Evolutionary conservation across 2,113 vertebrate species (phyloP), one percentile per base, ranked within the genome.

Genomic region (Dolichallabes microphthalmus): DNA sequence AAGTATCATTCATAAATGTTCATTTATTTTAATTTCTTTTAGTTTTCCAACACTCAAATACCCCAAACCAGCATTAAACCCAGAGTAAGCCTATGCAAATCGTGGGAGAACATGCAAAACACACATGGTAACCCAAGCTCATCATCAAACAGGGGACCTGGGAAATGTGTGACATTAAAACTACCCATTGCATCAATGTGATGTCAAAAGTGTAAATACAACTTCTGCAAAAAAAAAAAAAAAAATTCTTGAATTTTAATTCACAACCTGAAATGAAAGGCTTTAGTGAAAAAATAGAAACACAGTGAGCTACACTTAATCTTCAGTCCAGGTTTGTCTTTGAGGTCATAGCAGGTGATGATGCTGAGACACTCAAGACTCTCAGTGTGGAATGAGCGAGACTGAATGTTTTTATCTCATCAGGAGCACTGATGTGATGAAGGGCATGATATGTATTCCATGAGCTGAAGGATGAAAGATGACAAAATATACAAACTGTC

Each of bases 321-420:
- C 86, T 77, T 78, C 32, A 20, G 82, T 85, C 88, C 89, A 89
- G 87, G 88, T 89, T 92, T 89, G 86, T 85, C 88, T 89, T 87
- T 85, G 79, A 57, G 93, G 91, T 93, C 91, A 91, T 76, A 80
- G 85, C 89, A 88, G 91, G 93, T 92, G 87, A 92, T 76, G 52
- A 35, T 88, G 84, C 89, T 89, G 82, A 85, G 86, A 74, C 77
- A 90, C 87, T 86, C 22, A 17, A 7, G 82, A 91, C 90, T 90
- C 90, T 93, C 90, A 86, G 91, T 58, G 64, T 80, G 87, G 39
- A 71, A 27, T 76, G 69, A 63, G 61, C 35, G 15, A 74, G 52
- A 73, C 55, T 71, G 45, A 71, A 64, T 68, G 80, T 85, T 86
- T 88, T 85, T 75, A 74, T 88, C 87, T 83, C 80, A 79, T 82